These are phyloP conservation scores for Sturnira hondurensis DNA, from an alignment of 2,113 vertebrate species.

Conservation along the genomic window DNA sequence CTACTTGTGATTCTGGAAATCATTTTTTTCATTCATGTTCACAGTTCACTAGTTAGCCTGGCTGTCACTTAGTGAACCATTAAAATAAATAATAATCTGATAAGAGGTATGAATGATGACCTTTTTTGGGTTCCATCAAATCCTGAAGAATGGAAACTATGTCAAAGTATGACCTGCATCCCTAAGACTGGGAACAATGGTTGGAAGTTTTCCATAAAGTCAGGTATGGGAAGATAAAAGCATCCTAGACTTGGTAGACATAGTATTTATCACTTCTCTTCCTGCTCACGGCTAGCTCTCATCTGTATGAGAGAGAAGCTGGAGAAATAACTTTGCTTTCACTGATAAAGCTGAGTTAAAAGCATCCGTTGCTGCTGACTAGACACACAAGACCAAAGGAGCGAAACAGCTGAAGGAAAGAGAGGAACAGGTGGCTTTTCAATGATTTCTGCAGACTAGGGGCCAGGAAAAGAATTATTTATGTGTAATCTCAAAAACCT, in stretches of 20 bases:
- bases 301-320: not conserved
- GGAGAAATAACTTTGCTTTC: not conserved
- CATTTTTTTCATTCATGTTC: conserved; percentile 36
- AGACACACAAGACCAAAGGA: not conserved
- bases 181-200: not conserved
- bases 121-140: conserved; percentile 50
- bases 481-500: not conserved
- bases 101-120: conserved; percentile 52
- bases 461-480: not conserved
- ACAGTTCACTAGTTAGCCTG: conserved; percentile 51
- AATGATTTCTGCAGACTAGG: not conserved
- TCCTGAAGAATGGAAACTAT: conserved; percentile 29
- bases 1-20: conserved; percentile 27
- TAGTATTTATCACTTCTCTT: not conserved
- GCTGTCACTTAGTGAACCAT: conserved; percentile 56
- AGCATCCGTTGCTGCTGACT: not conserved
- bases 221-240: not conserved
- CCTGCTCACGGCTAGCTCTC: not conserved
- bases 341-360: not conserved
- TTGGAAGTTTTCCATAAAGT: not conserved
- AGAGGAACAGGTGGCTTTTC: not conserved
- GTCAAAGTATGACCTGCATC: conserved; percentile 29
- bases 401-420: not conserved
- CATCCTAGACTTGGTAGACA: not conserved
- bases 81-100: conserved; percentile 71